Percentiles rank a stretch among this genome's conserved stretches.
Evolutionary conservation across 2,113 vertebrate genomes (phyloP).

Genomic region (Glaucidium brasilianum): DNA sequence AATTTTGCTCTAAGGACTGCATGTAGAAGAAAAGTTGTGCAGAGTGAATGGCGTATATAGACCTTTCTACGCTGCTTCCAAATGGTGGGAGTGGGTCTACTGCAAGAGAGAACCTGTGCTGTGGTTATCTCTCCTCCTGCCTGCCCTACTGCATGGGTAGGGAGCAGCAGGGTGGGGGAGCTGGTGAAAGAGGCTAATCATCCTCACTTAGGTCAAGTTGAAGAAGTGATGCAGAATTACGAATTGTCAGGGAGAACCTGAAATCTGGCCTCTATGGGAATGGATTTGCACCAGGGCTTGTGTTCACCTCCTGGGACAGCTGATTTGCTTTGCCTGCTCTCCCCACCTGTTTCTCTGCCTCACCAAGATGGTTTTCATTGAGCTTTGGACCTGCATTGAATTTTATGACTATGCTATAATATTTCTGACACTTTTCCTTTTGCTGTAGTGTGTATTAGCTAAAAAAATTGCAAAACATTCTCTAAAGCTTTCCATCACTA

Average conservation of each 20-base stretch:
- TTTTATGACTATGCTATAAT: conserved; percentile 29
- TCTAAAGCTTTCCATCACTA: neutral
- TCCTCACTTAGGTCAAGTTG: neutral
- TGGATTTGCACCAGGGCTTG: neutral
- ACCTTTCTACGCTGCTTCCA: neutral
- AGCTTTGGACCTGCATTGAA: neutral
- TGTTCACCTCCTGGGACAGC: neutral
- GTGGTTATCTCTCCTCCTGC: neutral
- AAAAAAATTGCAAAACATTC: neutral
- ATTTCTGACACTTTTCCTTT: neutral
- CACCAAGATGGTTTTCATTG: neutral
- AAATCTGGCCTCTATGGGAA: conserved; percentile 41
- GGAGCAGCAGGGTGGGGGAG: neutral
- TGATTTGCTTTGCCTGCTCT: neutral
- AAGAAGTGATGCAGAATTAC: neutral
- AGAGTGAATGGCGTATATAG: neutral
- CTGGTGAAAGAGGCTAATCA: neutral
- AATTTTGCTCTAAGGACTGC: neutral
- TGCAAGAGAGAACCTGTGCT: neutral
- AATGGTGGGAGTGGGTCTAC: neutral
- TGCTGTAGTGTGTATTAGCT: neutral
- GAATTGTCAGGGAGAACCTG: neutral
- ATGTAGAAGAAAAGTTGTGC: neutral
- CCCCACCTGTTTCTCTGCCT: conserved; percentile 44
- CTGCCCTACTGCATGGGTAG: rapidly evolving